Conservation (phyloP, 2,113 vertebrate species). For the Cepphus grylle region DNA sequence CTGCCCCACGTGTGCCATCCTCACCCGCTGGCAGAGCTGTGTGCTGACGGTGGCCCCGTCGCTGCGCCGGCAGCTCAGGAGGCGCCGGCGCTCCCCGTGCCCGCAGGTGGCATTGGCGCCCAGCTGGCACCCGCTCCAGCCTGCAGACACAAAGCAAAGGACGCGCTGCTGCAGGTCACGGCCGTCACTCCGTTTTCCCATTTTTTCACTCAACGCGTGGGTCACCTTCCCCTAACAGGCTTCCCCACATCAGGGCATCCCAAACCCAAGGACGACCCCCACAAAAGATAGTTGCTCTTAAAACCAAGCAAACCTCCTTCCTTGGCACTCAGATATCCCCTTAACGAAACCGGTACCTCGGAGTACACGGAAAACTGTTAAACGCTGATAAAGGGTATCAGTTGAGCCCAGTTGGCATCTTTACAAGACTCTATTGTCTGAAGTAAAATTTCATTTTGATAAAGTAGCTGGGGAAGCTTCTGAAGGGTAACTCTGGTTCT, state of each 20-base stretch:
- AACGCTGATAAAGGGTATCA: slow-evolving; percentile 18
- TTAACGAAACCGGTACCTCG: not conserved
- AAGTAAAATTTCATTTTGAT: slow-evolving; percentile 29
- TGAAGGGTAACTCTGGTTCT: not conserved
- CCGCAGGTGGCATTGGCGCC: slow-evolving; percentile 86
- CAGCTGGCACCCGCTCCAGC: slow-evolving; percentile 93
- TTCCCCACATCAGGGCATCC: not conserved
- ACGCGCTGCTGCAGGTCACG: not conserved
- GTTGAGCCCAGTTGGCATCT: not conserved
- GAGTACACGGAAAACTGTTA: not conserved
- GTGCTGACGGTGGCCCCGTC: slow-evolving; percentile 80
- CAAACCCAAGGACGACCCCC: not conserved
- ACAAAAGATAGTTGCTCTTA: not conserved
- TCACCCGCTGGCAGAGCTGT: slow-evolving; percentile 81
- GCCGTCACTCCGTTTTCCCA: rapidly evolving
- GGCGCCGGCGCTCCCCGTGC: slow-evolving; percentile 77
- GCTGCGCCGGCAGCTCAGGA: slow-evolving; percentile 87
- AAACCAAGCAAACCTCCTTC: not conserved
- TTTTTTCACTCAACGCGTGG: rapidly evolving
- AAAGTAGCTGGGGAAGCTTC: slow-evolving; percentile 16
- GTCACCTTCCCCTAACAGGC: not conserved
- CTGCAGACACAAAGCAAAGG: slow-evolving; percentile 68
- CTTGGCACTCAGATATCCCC: not conserved
- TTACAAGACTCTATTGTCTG: not conserved
- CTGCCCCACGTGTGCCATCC: not conserved